phyloP scores from a whole-genome alignment of 2,797 vertebrate genomes.

The Craterocephalus amniculus region DNA sequence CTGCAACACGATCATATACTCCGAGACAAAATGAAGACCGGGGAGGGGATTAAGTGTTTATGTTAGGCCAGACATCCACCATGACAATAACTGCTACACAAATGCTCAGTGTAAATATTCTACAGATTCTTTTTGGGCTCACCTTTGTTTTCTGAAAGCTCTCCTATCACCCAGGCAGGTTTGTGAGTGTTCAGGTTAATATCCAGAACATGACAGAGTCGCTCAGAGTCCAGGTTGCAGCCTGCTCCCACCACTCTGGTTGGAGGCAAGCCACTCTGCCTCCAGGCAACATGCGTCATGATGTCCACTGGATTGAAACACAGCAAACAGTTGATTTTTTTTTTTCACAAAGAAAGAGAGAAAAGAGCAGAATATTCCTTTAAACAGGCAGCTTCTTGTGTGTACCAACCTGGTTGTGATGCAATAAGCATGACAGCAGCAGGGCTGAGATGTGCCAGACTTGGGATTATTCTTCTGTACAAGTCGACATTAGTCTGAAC shows the following conservation, averaged over 20 bases:
- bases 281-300: slow-evolving; percentile 95
- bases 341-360: neutral
- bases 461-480: slow-evolving; percentile 88
- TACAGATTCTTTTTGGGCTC: slow-evolving; percentile 28
- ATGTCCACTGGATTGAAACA: slow-evolving; percentile 87
- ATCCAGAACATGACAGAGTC: slow-evolving; percentile 86
- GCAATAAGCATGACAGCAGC: slow-evolving; percentile 87
- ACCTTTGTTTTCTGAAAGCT: slow-evolving; percentile 94
- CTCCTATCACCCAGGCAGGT: slow-evolving; percentile 91
- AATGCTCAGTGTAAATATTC: neutral
- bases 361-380: neutral
- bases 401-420: slow-evolving; percentile 91
- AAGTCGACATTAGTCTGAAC: slow-evolving; percentile 94
- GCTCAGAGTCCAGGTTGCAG: slow-evolving; percentile 93
- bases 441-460: slow-evolving; percentile 86
- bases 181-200: slow-evolving; percentile 84
- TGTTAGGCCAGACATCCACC: neutral
- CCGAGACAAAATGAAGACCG: neutral
- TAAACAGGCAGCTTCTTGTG: neutral
- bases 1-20: neutral
- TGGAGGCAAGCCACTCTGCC: slow-evolving; percentile 89
- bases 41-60: neutral
- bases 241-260: slow-evolving; percentile 91
- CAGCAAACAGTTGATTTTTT: neutral
- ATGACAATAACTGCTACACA: neutral